phyloP scores from a whole-genome alignment of 2,113 vertebrate genomes.

The Elephas maximus region DNA sequence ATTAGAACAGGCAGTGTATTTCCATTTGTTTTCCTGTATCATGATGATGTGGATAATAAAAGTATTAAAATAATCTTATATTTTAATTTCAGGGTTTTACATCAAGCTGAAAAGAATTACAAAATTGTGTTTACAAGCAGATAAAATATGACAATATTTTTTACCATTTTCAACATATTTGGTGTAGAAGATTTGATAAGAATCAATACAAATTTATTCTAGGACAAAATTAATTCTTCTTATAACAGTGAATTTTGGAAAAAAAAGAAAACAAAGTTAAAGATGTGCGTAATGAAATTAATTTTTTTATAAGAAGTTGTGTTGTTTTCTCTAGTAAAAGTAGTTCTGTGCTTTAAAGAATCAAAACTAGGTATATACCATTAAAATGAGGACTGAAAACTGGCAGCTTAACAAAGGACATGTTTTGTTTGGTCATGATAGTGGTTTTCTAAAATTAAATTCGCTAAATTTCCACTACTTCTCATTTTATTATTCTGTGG shows the following conservation, averaged over 20 bases:
- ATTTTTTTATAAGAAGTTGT: background rate
- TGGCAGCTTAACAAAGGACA: background rate
- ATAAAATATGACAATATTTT: background rate
- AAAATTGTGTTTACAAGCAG: slow-evolving; percentile 27
- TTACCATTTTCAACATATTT: slow-evolving; percentile 4
- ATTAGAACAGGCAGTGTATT: slow-evolving; percentile 60
- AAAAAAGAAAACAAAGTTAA: slow-evolving; percentile 9
- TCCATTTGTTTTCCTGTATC: slow-evolving; percentile 52
- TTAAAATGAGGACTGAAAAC: background rate
- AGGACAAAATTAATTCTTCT: background rate
- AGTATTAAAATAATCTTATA: background rate
- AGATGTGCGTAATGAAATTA: background rate
- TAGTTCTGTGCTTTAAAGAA: background rate
- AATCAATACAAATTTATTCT: background rate
- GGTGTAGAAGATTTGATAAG: background rate
- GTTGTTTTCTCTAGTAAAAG: background rate
- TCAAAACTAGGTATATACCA: background rate
- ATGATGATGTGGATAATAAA: slow-evolving; percentile 39
- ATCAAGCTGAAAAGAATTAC: background rate
- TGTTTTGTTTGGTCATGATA: background rate
- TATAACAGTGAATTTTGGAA: background rate
- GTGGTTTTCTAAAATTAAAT: background rate
- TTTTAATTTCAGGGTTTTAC: slow-evolving; percentile 65
- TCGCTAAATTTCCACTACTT: background rate
- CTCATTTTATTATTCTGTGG: background rate